Percentiles rank a stretch among this genome's conserved stretches.
phyloP scores from a whole-genome alignment of 2,113 vertebrate genomes.

The Halichoerus grypus region DNA sequence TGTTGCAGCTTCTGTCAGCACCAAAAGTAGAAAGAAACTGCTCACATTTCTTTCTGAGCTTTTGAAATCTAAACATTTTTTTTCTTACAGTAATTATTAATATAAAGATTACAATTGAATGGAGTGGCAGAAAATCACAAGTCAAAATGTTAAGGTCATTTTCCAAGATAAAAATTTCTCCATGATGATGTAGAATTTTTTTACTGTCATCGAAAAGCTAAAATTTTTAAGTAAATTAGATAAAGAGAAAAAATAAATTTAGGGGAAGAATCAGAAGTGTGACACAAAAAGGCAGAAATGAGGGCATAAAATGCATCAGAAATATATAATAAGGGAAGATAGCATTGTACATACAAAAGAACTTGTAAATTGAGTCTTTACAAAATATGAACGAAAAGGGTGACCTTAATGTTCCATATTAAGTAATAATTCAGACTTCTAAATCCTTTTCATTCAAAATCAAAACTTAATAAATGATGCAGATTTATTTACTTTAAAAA shows the following conservation, averaged over 20 bases:
- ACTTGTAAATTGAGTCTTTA: background rate
- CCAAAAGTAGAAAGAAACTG: conserved; percentile 30
- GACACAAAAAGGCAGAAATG: background rate
- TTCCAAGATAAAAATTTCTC: background rate
- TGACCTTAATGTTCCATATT: background rate
- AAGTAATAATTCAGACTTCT: background rate
- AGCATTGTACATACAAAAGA: background rate
- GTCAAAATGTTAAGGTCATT: background rate
- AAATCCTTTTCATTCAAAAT: conserved; percentile 4
- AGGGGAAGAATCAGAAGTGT: background rate
- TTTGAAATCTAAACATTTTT: conserved; percentile 57
- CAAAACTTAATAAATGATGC: background rate
- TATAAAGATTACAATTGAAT: conserved; percentile 5
- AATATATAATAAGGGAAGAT: background rate
- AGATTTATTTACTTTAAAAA: background rate
- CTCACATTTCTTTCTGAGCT: conserved; percentile 13
- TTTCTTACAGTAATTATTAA: background rate
- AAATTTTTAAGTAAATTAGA: conserved; percentile 8
- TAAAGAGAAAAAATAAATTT: conserved; percentile 41
- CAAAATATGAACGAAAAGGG: background rate
- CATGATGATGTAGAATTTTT: background rate
- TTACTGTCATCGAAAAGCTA: background rate
- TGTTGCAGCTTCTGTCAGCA: background rate
- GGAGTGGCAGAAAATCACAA: conserved; percentile 7
- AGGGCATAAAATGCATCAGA: background rate